Evolutionary conservation across 2,113 vertebrate species (phyloP), one percentile per base, ranked within the genome.

Genomic region (Strix uralensis): DNA sequence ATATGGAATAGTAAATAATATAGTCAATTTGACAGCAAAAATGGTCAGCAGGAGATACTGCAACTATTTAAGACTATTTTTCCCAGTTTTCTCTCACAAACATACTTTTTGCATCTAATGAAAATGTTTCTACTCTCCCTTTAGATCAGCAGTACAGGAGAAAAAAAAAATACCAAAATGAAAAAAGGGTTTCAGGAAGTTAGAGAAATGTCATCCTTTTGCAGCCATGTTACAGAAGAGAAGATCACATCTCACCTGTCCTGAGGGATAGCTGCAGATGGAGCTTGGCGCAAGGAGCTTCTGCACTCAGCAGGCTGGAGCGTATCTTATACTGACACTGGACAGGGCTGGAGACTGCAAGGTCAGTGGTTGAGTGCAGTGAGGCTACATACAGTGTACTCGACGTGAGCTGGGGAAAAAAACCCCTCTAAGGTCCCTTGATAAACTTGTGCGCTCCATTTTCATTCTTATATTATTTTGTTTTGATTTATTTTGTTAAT

Each of bases 311-410:
- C 2, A 15, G 20, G 25, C 46, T 74, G 70, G 46, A 63, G 6
- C 15, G 1, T 29, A 6, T 66, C 36, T 81, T 21, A 3, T 1
- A 18, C 13, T 32, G 79, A 9, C 20, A 7, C 10, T 55, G 51
- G 47, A 2, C n/a, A 57, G 40, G 16, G 46, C 27, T 90, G 65
- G 65, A 62, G 27, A 18, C 38, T 30, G 27, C 1, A 1, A 11
- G 25, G 15, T 38, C 0, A 0, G 23, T 51, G 18, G 2, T 13
- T 59, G n/a, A 46, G 13, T 19, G 38, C 0, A 0, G 14, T 54
- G 55, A 74, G 51, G 55, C 34, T 71, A 15, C 2, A 1, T 30
- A 5, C 3, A 20, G 8, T 18, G 18, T 47, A 30, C 42, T 59
- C 1, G 14, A 18, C 8, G 26, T 1, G 47, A 5, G 11, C 51